Base-by-base conservation (phyloP, 2,888 invertebrate species). In the Rhagophthalmus giganteus region DNA sequence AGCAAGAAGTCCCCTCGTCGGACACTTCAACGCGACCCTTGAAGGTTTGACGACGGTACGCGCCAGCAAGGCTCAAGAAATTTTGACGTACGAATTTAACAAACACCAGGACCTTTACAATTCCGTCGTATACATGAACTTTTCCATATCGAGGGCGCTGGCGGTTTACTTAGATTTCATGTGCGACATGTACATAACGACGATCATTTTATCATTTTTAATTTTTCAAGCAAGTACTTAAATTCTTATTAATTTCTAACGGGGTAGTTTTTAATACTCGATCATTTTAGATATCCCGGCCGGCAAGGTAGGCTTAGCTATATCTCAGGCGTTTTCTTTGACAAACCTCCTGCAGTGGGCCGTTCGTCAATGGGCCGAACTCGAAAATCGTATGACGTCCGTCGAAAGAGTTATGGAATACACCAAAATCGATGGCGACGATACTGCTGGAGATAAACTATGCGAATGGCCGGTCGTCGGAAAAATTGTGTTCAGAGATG, bases 331-430 rank as follows among this genome's bases (percentile, higher is more conserved):
- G 20, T 87, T 89, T 74, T 83, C 86, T 0, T 78, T 90, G 45
- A 88, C 88, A 0, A 88, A 88, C 6, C 74, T 78, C 69, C 59
- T 83, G 59, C 82, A 82, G 67, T 83, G 82, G 81, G 81, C 79
- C 3, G 78, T 83, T 58, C 79, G 95, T 2, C 94, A 95, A 73
- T 92, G 93, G 64, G 92, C 94, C 0, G 95, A 95, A 73, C 72
- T 74, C 10, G 75, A 75, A 70, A 92, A 90, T 67, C 86, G 85
- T 60, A 90, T 92, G 90, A 91, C 90, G 1, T 87, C 90, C 6
- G 94, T 96, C 0, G 96, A 97, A 74, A 82, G 94, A 71, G 81
- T 88, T 0, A 31, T 70, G 25, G 74, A 74, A 57, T 74, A 74
- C 38, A 66, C 79, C 1, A 71, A 78, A 9, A 65, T 84, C 7